Evolutionary conservation across 2,797 vertebrate genomes (phyloP), one percentile per base, ranked within the genome.

Genomic region (Hippoglossus hippoglossus): DNA sequence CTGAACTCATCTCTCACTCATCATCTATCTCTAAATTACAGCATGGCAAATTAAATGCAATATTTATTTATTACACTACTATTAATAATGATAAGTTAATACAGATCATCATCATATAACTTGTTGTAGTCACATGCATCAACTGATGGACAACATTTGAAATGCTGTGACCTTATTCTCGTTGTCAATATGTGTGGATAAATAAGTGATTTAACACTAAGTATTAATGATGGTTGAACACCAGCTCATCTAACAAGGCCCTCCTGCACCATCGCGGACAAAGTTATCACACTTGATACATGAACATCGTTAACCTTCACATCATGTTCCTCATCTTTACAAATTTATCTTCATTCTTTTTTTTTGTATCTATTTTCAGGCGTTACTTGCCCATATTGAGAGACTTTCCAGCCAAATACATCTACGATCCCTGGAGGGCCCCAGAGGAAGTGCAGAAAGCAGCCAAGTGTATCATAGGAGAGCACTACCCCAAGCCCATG

Each of bases 401-500:
- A 87, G 96, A 95, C 53, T 98, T 97, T 83, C 97, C 97, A 80
- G 96, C 96, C 81, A 98, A 96, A 90, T 97, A 97, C 68, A 99
- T 99, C 81, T 97, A 98, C 60, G 97, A 99, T 88, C 97, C 97
- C 47, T 99, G 97, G 97, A 99, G 97, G 67, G 97, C 97, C 39
- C 97, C 97, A 11, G 96, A 97, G 69, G 95, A 94, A n/a, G 89
- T 98, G 67, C 97, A 99, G 84, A 99, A 96, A 83, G 92, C 93
- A 47, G 96, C 96, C 70, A 98, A 97, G 81, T 99, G 97, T 67
- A 87, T 97, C 56, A 95, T 99, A 47, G 97, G 97, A 52, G 92
- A 97, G 19, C 95, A 98, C 87, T 98, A 98, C 73, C 97, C 98
- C 53, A 97, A 95, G 67, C 97, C 97, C 54, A 98, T 98, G 96